phyloP scores from a whole-genome alignment of 2,888 invertebrate genomes.

The Melieria crassipennis region DNA sequence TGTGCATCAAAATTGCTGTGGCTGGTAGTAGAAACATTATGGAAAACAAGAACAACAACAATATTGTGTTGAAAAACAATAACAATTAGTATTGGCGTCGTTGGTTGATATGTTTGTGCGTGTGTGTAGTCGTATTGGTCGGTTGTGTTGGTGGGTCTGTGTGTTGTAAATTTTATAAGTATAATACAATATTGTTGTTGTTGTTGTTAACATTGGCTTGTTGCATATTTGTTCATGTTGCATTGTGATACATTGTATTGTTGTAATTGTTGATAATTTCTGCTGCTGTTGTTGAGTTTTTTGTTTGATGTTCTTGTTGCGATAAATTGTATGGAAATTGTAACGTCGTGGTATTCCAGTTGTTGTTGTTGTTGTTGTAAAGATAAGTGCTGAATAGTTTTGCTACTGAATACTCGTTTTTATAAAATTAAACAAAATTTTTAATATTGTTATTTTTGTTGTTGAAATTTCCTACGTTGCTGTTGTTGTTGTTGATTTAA shows the following conservation, averaged over 20 bases:
- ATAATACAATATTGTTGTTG: background rate
- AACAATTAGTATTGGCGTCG: background rate
- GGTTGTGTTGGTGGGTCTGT: too few species aligned
- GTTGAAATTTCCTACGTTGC: background rate
- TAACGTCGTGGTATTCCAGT: too few species aligned
- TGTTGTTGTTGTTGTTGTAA: too few species aligned
- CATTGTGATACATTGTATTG: background rate
- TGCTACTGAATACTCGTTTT: background rate
- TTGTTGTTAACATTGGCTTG: background rate
- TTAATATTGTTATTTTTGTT: conserved; percentile 10
- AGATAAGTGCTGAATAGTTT: background rate
- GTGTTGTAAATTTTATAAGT: too few species aligned
- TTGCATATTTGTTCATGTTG: background rate
- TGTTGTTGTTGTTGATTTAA: too few species aligned
- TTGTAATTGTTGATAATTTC: background rate
- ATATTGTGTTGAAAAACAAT: background rate
- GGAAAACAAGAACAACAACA: background rate
- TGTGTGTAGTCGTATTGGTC: background rate
- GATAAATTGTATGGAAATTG: background rate
- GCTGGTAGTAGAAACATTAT: background rate
- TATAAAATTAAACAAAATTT: background rate
- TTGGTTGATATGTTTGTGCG: background rate
- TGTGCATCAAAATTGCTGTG: background rate
- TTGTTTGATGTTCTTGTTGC: background rate
- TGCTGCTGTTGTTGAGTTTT: conserved; percentile 4